Base-by-base conservation (phyloP, 2,888 invertebrate genomes). In the Linnaemya tessellans region DNA sequence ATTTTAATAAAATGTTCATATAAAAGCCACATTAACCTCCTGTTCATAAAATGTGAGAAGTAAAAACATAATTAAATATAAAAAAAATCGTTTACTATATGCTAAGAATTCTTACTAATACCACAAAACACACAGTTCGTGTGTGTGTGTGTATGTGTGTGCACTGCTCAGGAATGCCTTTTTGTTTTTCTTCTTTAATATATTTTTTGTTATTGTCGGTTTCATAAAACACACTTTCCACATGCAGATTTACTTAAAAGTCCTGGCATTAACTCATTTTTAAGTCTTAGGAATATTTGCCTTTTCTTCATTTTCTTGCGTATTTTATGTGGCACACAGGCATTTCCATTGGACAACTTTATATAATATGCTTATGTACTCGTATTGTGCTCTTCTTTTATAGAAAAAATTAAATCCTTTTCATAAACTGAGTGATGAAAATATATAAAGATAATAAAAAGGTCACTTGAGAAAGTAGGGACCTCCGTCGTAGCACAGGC, bases 51-150 rank as follows among this genome's bases (percentile, higher is more conserved):
- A 73, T 51, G 60, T 64, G 51, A 71, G 80, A 62, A 74, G 81
- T 74, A 79, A 77, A 84, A 84, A 81, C 84, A 79, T 84, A 84
- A 84, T 84, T 84, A 84, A 84, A 84, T 81, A 70, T 81, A 74
- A 68, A 58, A 74, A 73, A 79, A 68, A 56, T 43, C 35, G 71
- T 38, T n/a, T n/a, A n/a, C n/a, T n/a, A 71, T 77, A 84, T 70
- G 18, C 60, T 60, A 75, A 71, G 60, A 84, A 77, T 80, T 71
- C 49, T 67, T 75, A 65, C 71, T 58, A 41, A 38, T 49, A 25
- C 51, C n/a, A 41, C 54, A n/a, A 68, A 18, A 20, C n/a, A 62
- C 20, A 43, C 41, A 56, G 30, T 30, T 2, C 5, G 30, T 30
- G 30, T 30, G 5, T 2, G 30, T 5, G 30, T 2, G 30, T 30